phyloP scores from a whole-genome alignment of 2,888 invertebrate genomes.

The Patella ulyssiponensis region DNA sequence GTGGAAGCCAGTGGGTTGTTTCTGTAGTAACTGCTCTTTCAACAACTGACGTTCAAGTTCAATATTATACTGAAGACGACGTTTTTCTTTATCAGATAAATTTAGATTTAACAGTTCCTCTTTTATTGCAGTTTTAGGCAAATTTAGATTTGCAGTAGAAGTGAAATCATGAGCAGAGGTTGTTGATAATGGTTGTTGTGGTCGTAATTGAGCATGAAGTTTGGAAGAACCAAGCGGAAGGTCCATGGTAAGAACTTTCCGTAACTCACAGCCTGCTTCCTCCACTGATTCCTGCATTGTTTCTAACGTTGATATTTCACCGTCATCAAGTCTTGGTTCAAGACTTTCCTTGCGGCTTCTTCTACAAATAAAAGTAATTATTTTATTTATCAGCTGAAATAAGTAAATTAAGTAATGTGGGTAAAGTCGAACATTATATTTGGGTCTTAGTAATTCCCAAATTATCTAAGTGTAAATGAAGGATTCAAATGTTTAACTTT shows the following conservation, averaged over 20 bases:
- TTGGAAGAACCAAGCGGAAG: neutral
- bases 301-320: neutral
- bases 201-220: neutral
- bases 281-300: neutral
- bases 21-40: neutral
- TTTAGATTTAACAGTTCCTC: neutral
- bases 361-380: neutral
- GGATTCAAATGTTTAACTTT: too few species aligned
- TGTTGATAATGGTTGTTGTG: neutral
- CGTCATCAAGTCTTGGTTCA: neutral
- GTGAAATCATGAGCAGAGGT: neutral
- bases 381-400: neutral
- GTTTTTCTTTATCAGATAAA: slow-evolving; percentile 2
- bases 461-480: too few species aligned
- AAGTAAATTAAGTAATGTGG: too few species aligned
- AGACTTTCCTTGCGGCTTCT: slow-evolving; percentile 2
- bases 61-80: too few species aligned
- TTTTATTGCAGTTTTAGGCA: neutral
- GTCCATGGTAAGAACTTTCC: neutral
- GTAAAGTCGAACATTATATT: too few species aligned
- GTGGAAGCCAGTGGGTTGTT: neutral
- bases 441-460: too few species aligned
- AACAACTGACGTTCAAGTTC: neutral
- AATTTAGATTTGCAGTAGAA: neutral
- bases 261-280: neutral